Evolutionary conservation across 2,888 invertebrate species (phyloP), one percentile per base, ranked within the genome.

Genomic region (Elysia crispata): DNA sequence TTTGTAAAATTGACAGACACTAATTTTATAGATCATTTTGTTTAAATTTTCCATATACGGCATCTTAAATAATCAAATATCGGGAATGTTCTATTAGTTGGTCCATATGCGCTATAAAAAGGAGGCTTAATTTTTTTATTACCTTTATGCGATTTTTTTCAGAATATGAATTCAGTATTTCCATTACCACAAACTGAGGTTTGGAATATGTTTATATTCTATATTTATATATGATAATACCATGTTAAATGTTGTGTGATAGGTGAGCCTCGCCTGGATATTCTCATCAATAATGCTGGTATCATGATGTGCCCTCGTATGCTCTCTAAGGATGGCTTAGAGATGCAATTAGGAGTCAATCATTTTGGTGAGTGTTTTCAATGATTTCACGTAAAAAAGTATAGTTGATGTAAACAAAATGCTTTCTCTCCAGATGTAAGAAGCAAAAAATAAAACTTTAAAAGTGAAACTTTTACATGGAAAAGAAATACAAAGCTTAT

Each of bases 241-340:
- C n/a, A 49, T 28, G 31, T 57, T 31, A 13, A 18, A 25, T 30
- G 1, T 74, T 11, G 30, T 23, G n/a, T 31, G 5, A 62, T 83
- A 86, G 89, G 85, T 62, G 90, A 90, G 79, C 77, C 74, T 13
- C 85, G 83, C 77, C 20, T 92, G 15, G 90, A 92, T 82, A 86
- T 91, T n/a, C 84, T 92, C n/a, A 89, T 92, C 76, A 92, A 92
- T 86, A 92, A 92, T 87, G 92, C 90, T 25, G 90, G 88, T 5
- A 85, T 91, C 1, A 91, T 90, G 88, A 81, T 84, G 28, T 90
- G 89, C 80, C 90, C 90, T 13, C 87, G 87, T 69, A 73, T 66
- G n/a, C 76, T 86, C 54, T 91, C 92, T 1, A 84, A 86, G 70
- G 91, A 92, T 79, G 91, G 91, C 0, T 87, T 91, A 85, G 92